Evolutionary conservation across 1,140 invertebrate genomes (phyloP), one percentile per base, ranked within the genome.

Genomic region (Tetragonula clypearis): DNA sequence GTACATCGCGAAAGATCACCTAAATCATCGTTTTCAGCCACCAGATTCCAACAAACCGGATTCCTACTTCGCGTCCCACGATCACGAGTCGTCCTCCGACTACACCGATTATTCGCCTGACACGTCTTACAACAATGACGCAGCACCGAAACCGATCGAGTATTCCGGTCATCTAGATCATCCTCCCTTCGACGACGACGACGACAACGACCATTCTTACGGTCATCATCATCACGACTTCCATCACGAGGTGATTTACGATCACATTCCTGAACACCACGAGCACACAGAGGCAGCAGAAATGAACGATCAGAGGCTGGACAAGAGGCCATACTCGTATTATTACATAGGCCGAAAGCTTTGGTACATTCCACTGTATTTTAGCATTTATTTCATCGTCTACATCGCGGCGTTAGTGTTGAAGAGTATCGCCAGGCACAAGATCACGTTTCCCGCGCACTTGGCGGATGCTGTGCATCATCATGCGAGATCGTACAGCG

Each of bases 281-380:
- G 53, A 89, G 19, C 19, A 92, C 90, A 88, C 95, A 83, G n/a
- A n/a, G 60, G 1, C 23, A 79, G 95, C 88, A 90, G 96, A 96
- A 74, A 96, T 96, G 55, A 96, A 95, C 55, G 96, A 96, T 92
- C 95, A 96, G 76, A 95, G 97, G 88, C 95, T 97, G 68, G 97
- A 96, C 79, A 97, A 97, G 85, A 95, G 96, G 85, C 95, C 96
- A 9, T 98, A 97, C 95, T 97, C 97, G 91, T 98, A 98, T 93
- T 98, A 98, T 91, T 98, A 97, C 90, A 96, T 98, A 87, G 97
- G 97, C 0, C 96, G 97, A 84, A 98, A 98, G 90, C 94, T 98
- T 5, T 98, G 97, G 96, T 98, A 98, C 90, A 95, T 98, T 69
- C 97, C 97, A 0, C 91, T 98, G 21, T 98, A 98, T 92, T 98